Evolutionary conservation across 1,140 invertebrate genomes (phyloP).

Genomic region (Zaprionus tsacasi): DNA sequence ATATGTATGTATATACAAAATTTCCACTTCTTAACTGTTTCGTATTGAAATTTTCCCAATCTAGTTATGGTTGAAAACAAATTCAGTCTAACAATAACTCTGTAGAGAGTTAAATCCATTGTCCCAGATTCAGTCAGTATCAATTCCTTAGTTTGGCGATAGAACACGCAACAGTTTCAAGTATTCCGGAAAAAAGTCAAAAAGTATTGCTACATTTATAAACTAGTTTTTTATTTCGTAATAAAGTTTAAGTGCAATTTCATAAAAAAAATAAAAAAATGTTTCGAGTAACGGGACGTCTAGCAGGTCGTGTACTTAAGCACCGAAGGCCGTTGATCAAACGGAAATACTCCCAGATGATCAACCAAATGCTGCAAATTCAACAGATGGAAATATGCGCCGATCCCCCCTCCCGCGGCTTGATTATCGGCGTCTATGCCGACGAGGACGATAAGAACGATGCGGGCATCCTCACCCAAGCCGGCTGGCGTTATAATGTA

Average conservation of each 20-base stretch:
- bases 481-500: slow-evolving; percentile 76
- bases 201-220: slow-evolving; percentile 28
- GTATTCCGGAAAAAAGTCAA: slow-evolving; percentile 36
- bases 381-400: slow-evolving; percentile 80
- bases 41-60: background rate
- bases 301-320: slow-evolving; percentile 1
- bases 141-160: slow-evolving; percentile 60
- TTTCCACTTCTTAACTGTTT: background rate
- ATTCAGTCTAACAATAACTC: background rate
- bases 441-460: slow-evolving; percentile 80
- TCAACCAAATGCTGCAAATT: slow-evolving; percentile 76
- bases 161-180: slow-evolving; percentile 63
- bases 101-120: background rate
- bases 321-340: background rate
- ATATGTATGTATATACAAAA: background rate
- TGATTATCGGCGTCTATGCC: slow-evolving; percentile 78
- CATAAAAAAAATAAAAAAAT: slow-evolving; percentile 51
- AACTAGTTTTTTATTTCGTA: slow-evolving; percentile 32
- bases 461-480: slow-evolving; percentile 71
- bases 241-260: slow-evolving; percentile 22
- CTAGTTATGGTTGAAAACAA: slow-evolving; percentile 7
- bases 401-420: slow-evolving; percentile 74
- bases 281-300: slow-evolving; percentile 45
- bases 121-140: slow-evolving; percentile 8
- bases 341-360: slow-evolving; percentile 64